A percentile compares a stretch with the other conserved stretches of the same genome.
phyloP scores from a whole-genome alignment of 2,888 invertebrate species.

The Protophormia terraenovae region DNA sequence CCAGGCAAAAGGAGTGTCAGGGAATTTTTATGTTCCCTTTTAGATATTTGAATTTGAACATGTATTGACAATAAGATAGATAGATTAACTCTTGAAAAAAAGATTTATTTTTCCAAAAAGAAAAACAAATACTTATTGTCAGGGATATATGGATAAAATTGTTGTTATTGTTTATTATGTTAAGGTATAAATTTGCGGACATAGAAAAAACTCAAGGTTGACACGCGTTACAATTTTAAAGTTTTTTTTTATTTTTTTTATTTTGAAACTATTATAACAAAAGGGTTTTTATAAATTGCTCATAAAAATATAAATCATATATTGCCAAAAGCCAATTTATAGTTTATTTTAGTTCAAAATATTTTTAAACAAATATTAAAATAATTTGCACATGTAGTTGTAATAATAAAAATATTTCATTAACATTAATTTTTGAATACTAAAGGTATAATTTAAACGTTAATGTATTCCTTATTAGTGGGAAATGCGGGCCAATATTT shows the following conservation, averaged over 20 bases:
- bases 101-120: not conserved
- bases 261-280: slow-evolving; percentile 1
- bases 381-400: not conserved
- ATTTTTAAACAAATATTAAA: not conserved
- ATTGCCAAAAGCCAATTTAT: slow-evolving; percentile 4
- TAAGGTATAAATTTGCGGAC: slow-evolving; percentile 1
- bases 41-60: slow-evolving; percentile 1
- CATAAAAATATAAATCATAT: not conserved
- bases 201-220: slow-evolving; percentile 42
- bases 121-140: not conserved
- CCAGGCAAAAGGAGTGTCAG: slow-evolving; percentile 29
- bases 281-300: slow-evolving; percentile 16
- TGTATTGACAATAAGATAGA: slow-evolving; percentile 43
- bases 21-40: not conserved
- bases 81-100: slow-evolving; percentile 53
- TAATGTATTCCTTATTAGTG: slow-evolving; percentile 42
- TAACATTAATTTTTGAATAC: not conserved
- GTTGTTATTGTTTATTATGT: not conserved
- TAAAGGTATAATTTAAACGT: not conserved
- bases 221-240: slow-evolving; percentile 57
- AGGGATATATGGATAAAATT: slow-evolving; percentile 16
- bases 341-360: not conserved
- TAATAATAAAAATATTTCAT: not conserved
- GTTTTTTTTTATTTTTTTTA: slow-evolving; percentile 8
- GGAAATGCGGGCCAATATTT: slow-evolving; percentile 62